A percentile compares a stretch with the other conserved stretches of the same genome.
Conservation (phyloP, 2,888 invertebrate genomes). For the Torymus auratus region DNA sequence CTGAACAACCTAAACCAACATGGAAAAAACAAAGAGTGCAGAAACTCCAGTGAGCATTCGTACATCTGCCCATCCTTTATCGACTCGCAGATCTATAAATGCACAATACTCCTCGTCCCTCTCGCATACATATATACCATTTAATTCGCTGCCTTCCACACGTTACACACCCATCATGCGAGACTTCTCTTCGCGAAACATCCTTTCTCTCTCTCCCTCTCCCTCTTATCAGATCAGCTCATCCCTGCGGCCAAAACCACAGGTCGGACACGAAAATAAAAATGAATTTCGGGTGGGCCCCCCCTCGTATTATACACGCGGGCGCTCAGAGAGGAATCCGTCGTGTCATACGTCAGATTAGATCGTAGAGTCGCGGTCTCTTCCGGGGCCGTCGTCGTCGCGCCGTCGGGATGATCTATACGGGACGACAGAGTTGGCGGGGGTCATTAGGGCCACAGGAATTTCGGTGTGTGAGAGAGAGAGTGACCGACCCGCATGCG, state of each 20-base stretch:
- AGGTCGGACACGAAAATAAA: slow-evolving; percentile 5
- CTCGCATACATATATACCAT: neutral
- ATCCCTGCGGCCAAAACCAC: too few species aligned
- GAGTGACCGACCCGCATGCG: too few species aligned
- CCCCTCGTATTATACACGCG: neutral
- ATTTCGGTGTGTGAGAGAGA: slow-evolving; percentile 55
- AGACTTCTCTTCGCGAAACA: too few species aligned
- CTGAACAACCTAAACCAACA: too few species aligned
- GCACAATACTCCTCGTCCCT: neutral
- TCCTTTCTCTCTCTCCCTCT: too few species aligned
- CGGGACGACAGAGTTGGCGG: slow-evolving; percentile 58
- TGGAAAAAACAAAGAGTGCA: too few species aligned
- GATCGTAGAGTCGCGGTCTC: slow-evolving; percentile 7
- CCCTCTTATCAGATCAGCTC: too few species aligned
- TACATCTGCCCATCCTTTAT: too few species aligned
- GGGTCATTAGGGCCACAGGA: slow-evolving; percentile 62
- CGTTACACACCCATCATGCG: too few species aligned
- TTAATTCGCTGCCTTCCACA: too few species aligned
- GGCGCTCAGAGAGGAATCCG: slow-evolving; percentile 41
- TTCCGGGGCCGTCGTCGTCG: slow-evolving; percentile 15
- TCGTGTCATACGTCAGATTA: slow-evolving; percentile 69
- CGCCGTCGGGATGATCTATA: slow-evolving; percentile 55
- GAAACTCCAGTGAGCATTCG: too few species aligned
- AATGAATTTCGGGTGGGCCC: slow-evolving; percentile 8
- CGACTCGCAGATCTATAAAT: too few species aligned